Evolutionary conservation across 1,140 invertebrate species (phyloP), one percentile per base, ranked within the genome.

Genomic region (Ceratosolen fusciceps): DNA sequence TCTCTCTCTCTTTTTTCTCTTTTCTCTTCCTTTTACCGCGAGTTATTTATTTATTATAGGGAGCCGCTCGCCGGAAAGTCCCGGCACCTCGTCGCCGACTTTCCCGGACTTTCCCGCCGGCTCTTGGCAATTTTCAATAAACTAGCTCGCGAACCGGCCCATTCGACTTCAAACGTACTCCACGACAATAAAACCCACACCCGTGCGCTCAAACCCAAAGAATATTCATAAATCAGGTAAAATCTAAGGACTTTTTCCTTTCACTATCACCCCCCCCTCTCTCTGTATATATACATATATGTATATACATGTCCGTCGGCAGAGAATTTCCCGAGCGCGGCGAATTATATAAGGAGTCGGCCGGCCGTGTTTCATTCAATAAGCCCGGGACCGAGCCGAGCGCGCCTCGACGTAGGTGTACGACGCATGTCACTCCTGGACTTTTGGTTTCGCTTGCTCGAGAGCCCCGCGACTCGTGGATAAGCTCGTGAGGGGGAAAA

Each of bases 391-490:
- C n/a, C 1, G 34, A 65, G 37, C 8, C n/a, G n/a, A n/a, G n/a
- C n/a, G n/a, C n/a, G n/a, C n/a, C n/a, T n/a, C n/a, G n/a, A n/a
- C 31, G 60, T 65, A 65, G 60, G 60, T 65, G 31, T 37, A 37
- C 14, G 4, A n/a, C n/a, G n/a, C 31, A n/a, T 37, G 60, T 37
- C 60, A 37, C 31, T 37, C 10, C 21, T 19, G n/a, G 34, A 65
- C 34, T 37, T 65, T 65, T 65, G 37, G 31, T 31, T 60, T 31
- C 26, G 29, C 29, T 3, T 12, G 1, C 16, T 12, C n/a, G n/a
- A 12, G 10, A 31, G 31, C 58, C 31, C 5, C 26, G 12, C 58
- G 7, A 16, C 31, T 65, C n/a, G 37, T 37, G 34, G 24, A 65
- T 7, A 65, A 37, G 34, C 14, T 65, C 19, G 31, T n/a, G n/a